Conservation (phyloP, 2,888 invertebrate species). For the Celastrina argiolus region DNA sequence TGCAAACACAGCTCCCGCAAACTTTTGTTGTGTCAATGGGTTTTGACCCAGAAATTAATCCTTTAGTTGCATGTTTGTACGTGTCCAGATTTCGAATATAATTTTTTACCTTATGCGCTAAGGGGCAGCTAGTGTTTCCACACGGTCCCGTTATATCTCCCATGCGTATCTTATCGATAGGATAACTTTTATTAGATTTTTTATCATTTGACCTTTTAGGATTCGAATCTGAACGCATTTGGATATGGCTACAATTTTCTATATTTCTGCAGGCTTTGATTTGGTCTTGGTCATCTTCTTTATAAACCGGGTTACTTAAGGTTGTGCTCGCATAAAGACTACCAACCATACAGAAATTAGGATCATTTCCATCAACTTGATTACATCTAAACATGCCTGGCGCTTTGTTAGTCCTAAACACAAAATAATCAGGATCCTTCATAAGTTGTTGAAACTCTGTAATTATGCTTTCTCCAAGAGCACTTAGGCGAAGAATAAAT, state of each 20-base stretch:
- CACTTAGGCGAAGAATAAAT: slow-evolving; percentile 68
- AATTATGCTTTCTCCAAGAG: slow-evolving; percentile 66
- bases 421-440: slow-evolving; percentile 59
- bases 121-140: slow-evolving; percentile 61
- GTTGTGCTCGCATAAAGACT: slow-evolving; percentile 65
- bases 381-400: slow-evolving; percentile 67
- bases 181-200: slow-evolving; percentile 44
- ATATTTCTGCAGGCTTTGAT: slow-evolving; percentile 65
- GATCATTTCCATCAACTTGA: slow-evolving; percentile 60
- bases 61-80: slow-evolving; percentile 52
- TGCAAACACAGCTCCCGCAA: slow-evolving; percentile 62
- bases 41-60: slow-evolving; percentile 41
- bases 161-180: slow-evolving; percentile 64
- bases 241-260: slow-evolving; percentile 52
- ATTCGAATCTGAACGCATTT: slow-evolving; percentile 36
- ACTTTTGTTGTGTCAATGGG: slow-evolving; percentile 44
- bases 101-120: slow-evolving; percentile 63
- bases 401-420: slow-evolving; percentile 65
- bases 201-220: slow-evolving; percentile 40
- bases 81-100: slow-evolving; percentile 60
- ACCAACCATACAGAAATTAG: slow-evolving; percentile 67
- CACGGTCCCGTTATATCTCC: slow-evolving; percentile 70
- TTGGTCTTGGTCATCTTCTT: slow-evolving; percentile 46
- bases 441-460: slow-evolving; percentile 68
- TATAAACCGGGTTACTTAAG: slow-evolving; percentile 60